phyloP scores from a whole-genome alignment of 2,888 invertebrate genomes.

The Tetheella fluctuosa region DNA sequence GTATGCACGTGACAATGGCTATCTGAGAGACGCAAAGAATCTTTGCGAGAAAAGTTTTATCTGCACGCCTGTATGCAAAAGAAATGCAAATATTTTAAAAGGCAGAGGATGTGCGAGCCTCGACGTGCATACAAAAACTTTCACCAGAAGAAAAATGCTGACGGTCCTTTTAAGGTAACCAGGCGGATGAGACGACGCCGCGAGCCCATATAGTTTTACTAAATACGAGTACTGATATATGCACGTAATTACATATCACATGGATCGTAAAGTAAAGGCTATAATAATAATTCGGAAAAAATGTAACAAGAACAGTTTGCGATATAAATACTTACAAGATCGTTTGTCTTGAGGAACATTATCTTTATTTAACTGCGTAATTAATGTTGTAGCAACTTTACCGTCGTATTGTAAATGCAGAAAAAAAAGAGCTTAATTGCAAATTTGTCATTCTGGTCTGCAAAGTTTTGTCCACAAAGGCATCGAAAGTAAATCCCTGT shows the following conservation, averaged over 20 bases:
- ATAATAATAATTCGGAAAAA: slow-evolving; percentile 27
- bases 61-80: slow-evolving; percentile 57
- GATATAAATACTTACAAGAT: slow-evolving; percentile 4
- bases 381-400: background rate
- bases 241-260: slow-evolving; percentile 48
- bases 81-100: slow-evolving; percentile 77
- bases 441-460: slow-evolving; percentile 47
- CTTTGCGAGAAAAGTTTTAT: slow-evolving; percentile 47
- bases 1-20: slow-evolving; percentile 33
- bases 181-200: slow-evolving; percentile 53
- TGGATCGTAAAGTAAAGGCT: slow-evolving; percentile 34
- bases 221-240: slow-evolving; percentile 55
- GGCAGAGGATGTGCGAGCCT: slow-evolving; percentile 58
- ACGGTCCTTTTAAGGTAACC: slow-evolving; percentile 71
- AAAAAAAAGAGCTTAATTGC: slow-evolving; percentile 38
- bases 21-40: slow-evolving; percentile 44
- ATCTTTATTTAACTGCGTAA: slow-evolving; percentile 1
- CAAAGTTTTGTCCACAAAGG: slow-evolving; percentile 55
- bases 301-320: slow-evolving; percentile 16
- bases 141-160: slow-evolving; percentile 72
- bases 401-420: background rate
- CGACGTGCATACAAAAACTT: slow-evolving; percentile 70
- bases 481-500: slow-evolving; percentile 33
- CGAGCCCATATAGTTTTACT: slow-evolving; percentile 43
- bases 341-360: slow-evolving; percentile 1